Conservation (phyloP, 2,113 vertebrate genomes). For the Archilochus colubris region DNA sequence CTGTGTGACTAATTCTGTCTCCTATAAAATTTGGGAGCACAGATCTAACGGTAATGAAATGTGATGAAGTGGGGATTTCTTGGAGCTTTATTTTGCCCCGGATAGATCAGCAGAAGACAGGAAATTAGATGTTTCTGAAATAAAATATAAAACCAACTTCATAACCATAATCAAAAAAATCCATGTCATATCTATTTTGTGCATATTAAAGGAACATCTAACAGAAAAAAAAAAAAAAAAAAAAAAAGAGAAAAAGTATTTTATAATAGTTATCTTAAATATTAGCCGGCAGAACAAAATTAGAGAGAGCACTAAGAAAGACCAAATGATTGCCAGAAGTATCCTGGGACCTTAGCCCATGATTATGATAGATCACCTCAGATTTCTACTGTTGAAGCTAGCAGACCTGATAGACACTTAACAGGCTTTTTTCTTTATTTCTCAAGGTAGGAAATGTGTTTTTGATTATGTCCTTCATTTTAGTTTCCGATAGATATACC, state of each 20-base stretch:
- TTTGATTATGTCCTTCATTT: not conserved
- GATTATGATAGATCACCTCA: not conserved
- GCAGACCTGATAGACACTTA: not conserved
- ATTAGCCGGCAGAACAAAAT: not conserved
- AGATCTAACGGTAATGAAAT: not conserved
- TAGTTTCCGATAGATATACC: not conserved
- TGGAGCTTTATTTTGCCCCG: not conserved
- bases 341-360: not conserved
- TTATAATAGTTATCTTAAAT: not conserved
- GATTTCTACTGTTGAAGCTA: not conserved
- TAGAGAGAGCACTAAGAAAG: not conserved
- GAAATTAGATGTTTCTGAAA: constrained; percentile 20
- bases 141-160: not conserved
- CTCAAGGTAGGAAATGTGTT: not conserved
- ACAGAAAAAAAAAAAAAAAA: too few species aligned
- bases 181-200: not conserved
- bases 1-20: constrained; percentile 16
- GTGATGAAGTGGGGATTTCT: not conserved
- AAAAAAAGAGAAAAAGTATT: not conserved
- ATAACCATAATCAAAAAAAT: not conserved
- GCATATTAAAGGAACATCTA: not conserved
- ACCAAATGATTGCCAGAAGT: not conserved
- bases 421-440: not conserved
- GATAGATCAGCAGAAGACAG: not conserved
- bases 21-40: constrained; percentile 17